Evolutionary conservation across 2,888 invertebrate species (phyloP), one percentile per base, ranked within the genome.

Genomic region (Acrocera orbiculus): DNA sequence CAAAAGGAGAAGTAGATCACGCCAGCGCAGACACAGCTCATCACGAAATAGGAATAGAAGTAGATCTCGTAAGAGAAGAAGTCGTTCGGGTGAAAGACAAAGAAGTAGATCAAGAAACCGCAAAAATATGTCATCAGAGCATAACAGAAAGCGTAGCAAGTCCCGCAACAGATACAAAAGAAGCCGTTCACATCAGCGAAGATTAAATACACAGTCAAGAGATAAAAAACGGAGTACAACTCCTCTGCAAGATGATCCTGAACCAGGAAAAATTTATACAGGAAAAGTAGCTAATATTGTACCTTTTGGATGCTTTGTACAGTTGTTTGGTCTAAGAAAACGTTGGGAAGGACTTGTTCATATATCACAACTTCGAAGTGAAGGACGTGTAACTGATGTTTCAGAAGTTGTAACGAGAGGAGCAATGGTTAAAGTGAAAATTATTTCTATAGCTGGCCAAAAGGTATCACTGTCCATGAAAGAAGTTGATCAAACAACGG

Each of bases 231-330:
- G 51, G 1, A 53, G 55, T 9, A 42, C 49, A 7, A 47, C 54
- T 10, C 49, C 49, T 4, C 58, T 78, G 44, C 70, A 72, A 36
- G 75, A 77, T 48, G 80, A 81, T 48, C 82, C 82, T 1, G 76
- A 80, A 44, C 67, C 77, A 4, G 82, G 81, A 1, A 80, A 79
- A 50, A 87, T 98, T 44, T 96, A 93, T 54, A 71, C 71, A 41
- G 98, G 93, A 0, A 81, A 86, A 58, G 89, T 98, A 0, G 86
- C 89, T 1, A 95, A 89, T 49, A 83, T 95, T 43, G 90, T 93
- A 33, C 80, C 85, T n/a, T 99, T 96, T 61, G 98, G 98, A 2
- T 95, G 95, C 54, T 98, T 98, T 58, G 89, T 95, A 1, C 90
- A 93, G 60, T 64, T 98, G 15, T 89, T 93, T 51, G 92, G 93